Base-by-base conservation (phyloP, 2,113 vertebrate genomes). In the Amblyornis subalaris region DNA sequence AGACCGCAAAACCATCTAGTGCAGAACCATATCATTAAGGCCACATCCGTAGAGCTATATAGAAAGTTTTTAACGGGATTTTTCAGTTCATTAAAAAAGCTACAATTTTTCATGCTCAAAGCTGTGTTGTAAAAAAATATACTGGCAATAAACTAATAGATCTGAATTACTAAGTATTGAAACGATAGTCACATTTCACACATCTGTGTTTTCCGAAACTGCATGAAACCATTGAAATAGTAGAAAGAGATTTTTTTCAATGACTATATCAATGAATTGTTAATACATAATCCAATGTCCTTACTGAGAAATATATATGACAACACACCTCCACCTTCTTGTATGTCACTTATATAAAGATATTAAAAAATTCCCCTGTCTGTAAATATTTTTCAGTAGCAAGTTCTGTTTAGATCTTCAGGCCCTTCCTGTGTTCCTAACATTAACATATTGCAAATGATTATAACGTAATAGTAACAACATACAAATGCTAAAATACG, bases 71-170 rank as follows among this genome's bases (percentile, higher is more conserved):
- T 40, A 69, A 75, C 45, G 83, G 57, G 31, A 89, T 93, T 95
- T 92, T 82, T 61, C 53, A 80, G 36, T 76, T 94, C 42, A 89
- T 96, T 92, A 51, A 75, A 92, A 73, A 69, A 65, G 22, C 66
- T 81, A 60, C 42, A 79, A 42, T 81, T 90, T 92, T 79, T 74
- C 35, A 57, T 53, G 57, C 38, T 92, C 48, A 69, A 50, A 85
- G 62, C 66, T 53, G 40, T 16, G 54, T 73, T 77, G 60, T 26
- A 47, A 75, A 87, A 87, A 86, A 64, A 54, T 16, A 26, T 47
- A 29, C 26, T 38, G 77, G 51, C 50, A 88, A 64, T 58, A 26
- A 72, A 64, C 45, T 36, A 45, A 38, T 31, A 66, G 18, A 57
- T 17, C 11, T 47, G 58, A 89, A 51, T 71, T 93, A 62, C 33